These are phyloP conservation scores for Lithophane leautieri DNA, from an alignment of 2,888 invertebrate species.

Conservation along the genomic window DNA sequence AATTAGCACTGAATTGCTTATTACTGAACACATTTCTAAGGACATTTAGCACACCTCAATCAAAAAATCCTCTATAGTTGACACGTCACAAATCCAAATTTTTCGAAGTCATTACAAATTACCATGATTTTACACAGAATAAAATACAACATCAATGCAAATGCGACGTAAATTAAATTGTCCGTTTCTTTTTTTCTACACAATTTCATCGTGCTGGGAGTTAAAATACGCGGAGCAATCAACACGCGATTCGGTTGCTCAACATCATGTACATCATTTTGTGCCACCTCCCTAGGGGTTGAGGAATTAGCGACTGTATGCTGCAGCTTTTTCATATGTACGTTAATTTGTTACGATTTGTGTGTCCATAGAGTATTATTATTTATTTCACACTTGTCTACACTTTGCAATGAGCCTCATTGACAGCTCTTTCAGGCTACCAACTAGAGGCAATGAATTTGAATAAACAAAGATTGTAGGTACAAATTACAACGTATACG, in stretches of 20 bases:
- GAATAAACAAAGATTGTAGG: not conserved
- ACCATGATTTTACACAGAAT: not conserved
- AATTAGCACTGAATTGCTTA: not conserved
- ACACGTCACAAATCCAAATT: not conserved
- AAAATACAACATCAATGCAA: constrained; percentile 29
- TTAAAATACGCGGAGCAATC: constrained; percentile 64
- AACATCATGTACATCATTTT: constrained; percentile 60
- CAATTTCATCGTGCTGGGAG: constrained; percentile 61
- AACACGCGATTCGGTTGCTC: constrained; percentile 58
- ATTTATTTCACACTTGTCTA: constrained; percentile 3
- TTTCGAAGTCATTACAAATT: not conserved
- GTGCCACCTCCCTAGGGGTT: constrained; percentile 47
- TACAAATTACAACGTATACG: not conserved
- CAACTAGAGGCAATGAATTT: too few species aligned
- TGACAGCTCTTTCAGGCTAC: not conserved
- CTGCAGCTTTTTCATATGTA: constrained; percentile 33
- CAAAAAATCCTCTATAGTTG: not conserved
- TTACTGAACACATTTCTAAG: not conserved
- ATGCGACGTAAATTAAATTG: constrained; percentile 44
- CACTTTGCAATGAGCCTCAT: not conserved
- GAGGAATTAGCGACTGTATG: constrained; percentile 50
- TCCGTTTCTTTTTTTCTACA: constrained; percentile 45
- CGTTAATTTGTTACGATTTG: constrained; percentile 38
- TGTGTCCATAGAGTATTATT: not conserved
- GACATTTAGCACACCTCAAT: not conserved